Conservation (phyloP, 2,113 vertebrate genomes). For the Chitala chitala region DNA sequence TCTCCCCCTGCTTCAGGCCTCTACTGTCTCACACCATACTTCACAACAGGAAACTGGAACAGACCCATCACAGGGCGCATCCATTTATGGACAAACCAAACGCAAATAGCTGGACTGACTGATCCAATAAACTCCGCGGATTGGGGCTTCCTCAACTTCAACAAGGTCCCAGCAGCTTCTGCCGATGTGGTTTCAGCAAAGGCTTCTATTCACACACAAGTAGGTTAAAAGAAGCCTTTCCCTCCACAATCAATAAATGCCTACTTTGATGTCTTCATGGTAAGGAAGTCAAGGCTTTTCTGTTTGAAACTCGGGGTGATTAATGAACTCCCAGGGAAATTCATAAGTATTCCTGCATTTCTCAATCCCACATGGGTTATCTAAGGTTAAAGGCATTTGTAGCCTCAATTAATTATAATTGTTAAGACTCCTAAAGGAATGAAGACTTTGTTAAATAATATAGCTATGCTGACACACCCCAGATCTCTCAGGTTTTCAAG, state of each 20-base stretch:
- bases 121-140: not conserved
- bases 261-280: conserved; percentile 26
- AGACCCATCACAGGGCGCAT: conserved; percentile 15
- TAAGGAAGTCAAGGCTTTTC: not conserved
- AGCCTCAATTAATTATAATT: conserved; percentile 36
- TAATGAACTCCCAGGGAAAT: conserved; percentile 24
- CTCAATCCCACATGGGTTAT: conserved; percentile 30
- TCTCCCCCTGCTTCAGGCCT: not conserved
- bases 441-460: conserved; percentile 32
- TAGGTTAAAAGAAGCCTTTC: not conserved
- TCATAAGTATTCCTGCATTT: conserved; percentile 22
- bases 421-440: conserved; percentile 31
- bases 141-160: not conserved
- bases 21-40: not conserved
- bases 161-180: not conserved
- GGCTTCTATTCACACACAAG: not conserved
- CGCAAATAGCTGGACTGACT: conserved; percentile 5
- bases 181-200: not conserved
- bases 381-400: conserved; percentile 27
- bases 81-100: not conserved
- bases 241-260: not conserved
- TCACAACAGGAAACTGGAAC: conserved; percentile 39
- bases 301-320: not conserved
- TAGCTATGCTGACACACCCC: conserved; percentile 22
- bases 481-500: not conserved